Base-by-base conservation (phyloP, 1,140 invertebrate species). In the Papilio helenus region DNA sequence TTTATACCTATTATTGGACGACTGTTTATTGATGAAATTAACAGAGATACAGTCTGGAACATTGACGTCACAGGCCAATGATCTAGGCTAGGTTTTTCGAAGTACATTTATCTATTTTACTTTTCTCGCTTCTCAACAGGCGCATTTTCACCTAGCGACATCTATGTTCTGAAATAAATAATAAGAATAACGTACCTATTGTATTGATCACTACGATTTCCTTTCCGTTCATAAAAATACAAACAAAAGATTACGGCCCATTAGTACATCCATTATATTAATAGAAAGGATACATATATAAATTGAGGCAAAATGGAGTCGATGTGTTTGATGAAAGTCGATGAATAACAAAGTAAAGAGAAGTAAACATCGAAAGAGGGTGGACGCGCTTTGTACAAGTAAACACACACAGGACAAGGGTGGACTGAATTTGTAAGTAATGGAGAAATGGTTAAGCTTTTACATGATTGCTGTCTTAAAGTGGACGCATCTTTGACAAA, bases 251-350 rank as follows among this genome's bases (percentile, higher is more conserved):
- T 61, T 61, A 61, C 5, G 14, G 4, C 1, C 23, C 26, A 68
- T 68, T 34, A 68, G 26, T 68, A 16, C 61, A 14, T 61, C 23
- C 58, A 65, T 68, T 68, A 29, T 34, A 68, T 29, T 68, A 68
- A 68, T 68, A 68, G 12, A 68, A 68, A 61, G 18, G 55, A 26
- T 29, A 68, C 23, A 3, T 29, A 68, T 34, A 26, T 68, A 34
- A 68, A 68, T 68, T 68, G 61, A 68, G 5, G 26, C 26, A 68
- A 68, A 26, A 68, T 34, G 61, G 26, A 68, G 61, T 68, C 61
- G 9, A 65, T 26, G 3, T 26, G 58, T 12, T 23, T 29, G 3
- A n/a, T 68, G 61, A 68, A 68, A 68, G 61, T 26, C 26, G 61
- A 68, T 68, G 61, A 68, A 68, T 68, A 18, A 68, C 18, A 34